Evolutionary conservation across 92 coral and sea anemone species (phyloP), one percentile per base, ranked within the genome.

Genomic region (Porites divaricata): DNA sequence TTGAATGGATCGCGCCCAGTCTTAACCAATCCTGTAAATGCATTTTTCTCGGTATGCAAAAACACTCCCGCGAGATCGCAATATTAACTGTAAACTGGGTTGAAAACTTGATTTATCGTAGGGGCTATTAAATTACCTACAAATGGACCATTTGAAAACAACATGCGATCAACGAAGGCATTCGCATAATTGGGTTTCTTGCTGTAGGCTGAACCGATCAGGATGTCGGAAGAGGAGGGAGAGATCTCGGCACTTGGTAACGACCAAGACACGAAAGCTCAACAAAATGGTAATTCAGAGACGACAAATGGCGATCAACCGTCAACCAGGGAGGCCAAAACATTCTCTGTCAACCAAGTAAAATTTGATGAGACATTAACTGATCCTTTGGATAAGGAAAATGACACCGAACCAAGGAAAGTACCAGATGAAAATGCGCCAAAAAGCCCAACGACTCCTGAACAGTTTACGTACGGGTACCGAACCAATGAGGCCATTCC

Each of bases 401-500:
- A 19, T 58, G 67, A 68, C 2, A 59, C 41, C 28, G 28, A 26
- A 26, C 23, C 70, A 9, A 22, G 59, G 16, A 15, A 41, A 20
- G 14, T 22, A 17, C 56, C 53, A 4, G 74, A 25, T n/a, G 75
- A 21, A n/a, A 3, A 4, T 65, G 0, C 14, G 1, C 88, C 89
- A 81, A 83, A 25, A 72, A 81, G 81, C 22, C 92, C 97, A 15
- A 74, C 59, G 17, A 78, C 91, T 20, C 88, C 94, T 1, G 97
- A 93, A 28, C 69, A 90, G 41, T 91, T 84, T 56, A 94, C 98
- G 8, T 86, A 75, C 2, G 97, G 97, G 2, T 96, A 96, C 82
- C 84, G 93, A 11, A 96, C 98, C 0, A 94, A 94, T 72, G 98
- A 94, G 69, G 98, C 99, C 3, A 84, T 96, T 11, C 99, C 99